phyloP scores from a whole-genome alignment of 2,113 vertebrate species.

The Pomatorhinus ruficollis region DNA sequence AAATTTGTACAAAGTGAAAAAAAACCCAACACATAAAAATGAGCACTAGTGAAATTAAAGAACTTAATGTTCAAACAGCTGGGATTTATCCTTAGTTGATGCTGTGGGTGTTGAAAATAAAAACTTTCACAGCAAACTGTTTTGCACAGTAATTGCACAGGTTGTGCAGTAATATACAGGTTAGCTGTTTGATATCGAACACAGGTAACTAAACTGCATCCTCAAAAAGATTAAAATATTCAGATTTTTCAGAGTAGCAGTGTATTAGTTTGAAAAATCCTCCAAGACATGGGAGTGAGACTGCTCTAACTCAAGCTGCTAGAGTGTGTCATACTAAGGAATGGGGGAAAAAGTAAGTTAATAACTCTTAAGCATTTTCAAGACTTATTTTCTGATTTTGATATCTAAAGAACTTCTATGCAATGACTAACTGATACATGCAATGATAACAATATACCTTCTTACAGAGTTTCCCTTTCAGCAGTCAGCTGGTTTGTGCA shows the following conservation, averaged over 20 bases:
- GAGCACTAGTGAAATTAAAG: not conserved
- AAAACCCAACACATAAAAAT: not conserved
- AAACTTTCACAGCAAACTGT: not conserved
- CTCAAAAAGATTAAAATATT: not conserved
- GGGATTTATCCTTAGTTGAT: not conserved
- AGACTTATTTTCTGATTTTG: not conserved
- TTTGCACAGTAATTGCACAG: rapidly evolving
- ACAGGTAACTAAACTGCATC: not conserved
- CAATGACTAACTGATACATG: not conserved
- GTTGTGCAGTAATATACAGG: not conserved
- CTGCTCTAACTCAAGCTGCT: not conserved
- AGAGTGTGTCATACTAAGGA: not conserved
- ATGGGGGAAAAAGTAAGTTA: not conserved
- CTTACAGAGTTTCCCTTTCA: not conserved
- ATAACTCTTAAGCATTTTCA: not conserved
- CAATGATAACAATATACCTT: not conserved
- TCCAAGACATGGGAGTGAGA: not conserved
- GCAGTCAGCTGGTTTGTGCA: not conserved
- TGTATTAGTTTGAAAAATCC: not conserved
- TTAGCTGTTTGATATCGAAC: not conserved
- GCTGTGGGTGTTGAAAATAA: not conserved
- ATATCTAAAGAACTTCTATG: not conserved
- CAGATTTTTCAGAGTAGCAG: not conserved
- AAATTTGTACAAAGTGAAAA: not conserved
- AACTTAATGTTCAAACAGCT: not conserved